Percentiles rank a stretch among this genome's conserved stretches.
Evolutionary conservation across 2,888 invertebrate species (phyloP).

Genomic region (Rhabditophanes sp.): DNA sequence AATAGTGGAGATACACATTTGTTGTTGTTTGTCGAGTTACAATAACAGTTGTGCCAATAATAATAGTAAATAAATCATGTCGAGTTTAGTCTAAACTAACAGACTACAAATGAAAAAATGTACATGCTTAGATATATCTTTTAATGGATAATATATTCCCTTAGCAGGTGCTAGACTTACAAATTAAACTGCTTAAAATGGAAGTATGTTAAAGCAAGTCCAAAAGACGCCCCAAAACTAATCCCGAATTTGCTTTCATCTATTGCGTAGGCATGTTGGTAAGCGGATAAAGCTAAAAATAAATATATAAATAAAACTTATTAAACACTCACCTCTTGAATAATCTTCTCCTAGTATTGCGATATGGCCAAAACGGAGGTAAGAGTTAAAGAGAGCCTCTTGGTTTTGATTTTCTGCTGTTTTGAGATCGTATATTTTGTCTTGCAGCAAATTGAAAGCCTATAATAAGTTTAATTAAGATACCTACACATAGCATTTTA

Average conservation of each 20-base stretch:
- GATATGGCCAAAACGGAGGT: conserved; percentile 84
- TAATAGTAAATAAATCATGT: too few species aligned
- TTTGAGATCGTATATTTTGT: not conserved
- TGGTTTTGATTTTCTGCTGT: conserved; percentile 1
- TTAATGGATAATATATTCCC: too few species aligned
- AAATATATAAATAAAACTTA: conserved; percentile 14
- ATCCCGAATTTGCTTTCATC: conserved; percentile 65
- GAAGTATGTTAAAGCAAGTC: conserved; percentile 82
- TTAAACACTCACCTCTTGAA: conserved; percentile 61
- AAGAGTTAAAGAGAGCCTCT: conserved; percentile 44
- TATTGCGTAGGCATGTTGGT: conserved; percentile 64
- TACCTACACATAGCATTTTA: too few species aligned
- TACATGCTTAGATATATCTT: too few species aligned
- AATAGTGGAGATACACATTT: too few species aligned
- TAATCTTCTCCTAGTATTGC: conserved; percentile 80
- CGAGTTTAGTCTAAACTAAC: too few species aligned
- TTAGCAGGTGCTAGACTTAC: too few species aligned
- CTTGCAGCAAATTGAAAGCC: too few species aligned
- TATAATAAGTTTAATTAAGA: too few species aligned
- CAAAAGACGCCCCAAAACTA: conserved; percentile 77
- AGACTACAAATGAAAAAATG: too few species aligned
- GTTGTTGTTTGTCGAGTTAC: not conserved
- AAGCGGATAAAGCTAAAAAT: conserved; percentile 78
- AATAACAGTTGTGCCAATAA: too few species aligned
- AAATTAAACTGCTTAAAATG: conserved; percentile 86